Evolutionary conservation across 2,888 invertebrate genomes (phyloP), one percentile per base, ranked within the genome.

Genomic region (Anagyrus pseudococci): DNA sequence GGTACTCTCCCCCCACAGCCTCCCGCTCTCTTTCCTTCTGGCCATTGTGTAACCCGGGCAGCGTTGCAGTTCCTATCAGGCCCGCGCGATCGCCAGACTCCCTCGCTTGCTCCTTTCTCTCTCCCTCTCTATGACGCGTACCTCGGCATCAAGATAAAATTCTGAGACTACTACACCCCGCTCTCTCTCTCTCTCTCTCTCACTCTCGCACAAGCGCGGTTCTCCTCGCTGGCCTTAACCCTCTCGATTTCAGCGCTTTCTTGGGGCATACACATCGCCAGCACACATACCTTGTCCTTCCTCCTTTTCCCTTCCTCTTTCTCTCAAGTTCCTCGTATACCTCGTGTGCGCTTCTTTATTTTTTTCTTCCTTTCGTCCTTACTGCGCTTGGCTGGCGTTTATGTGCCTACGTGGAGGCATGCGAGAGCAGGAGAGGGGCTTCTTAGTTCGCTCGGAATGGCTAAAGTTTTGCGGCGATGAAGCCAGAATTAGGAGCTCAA

Each of bases 31-130:
- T 19, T n/a, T n/a, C n/a, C n/a, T n/a, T n/a, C n/a, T 17, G 29
- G 40, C 74, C 74, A 76, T 75, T 75, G 76, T 76, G 75, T 73
- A 75, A 76, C 73, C 71, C 47, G 46, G 71, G 73, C 71, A 72
- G 70, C 71, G 72, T 64, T 67, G 68, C 41, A 26, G 23, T 26
- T 53, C 60, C 54, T 76, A 76, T 76, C 77, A 70, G 47, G 57
- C 50, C 69, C 67, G 66, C 70, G 70, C 70, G 70, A 77, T 77
- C 77, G 74, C 68, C 70, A 72, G 72, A 75, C 73, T 68, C 64
- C 54, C 26, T 26, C 33, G 26, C 26, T 64, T 58, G 44, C 69
- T 70, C 67, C 69, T 66, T n/a, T 46, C 46, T 17, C 70, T 70
- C 62, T 67, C 65, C n/a, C n/a, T 71, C 71, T 70, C 72, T 72